Evolutionary conservation across 2,113 vertebrate genomes (phyloP), one percentile per base, ranked within the genome.

Genomic region (Oriolus oriolus): DNA sequence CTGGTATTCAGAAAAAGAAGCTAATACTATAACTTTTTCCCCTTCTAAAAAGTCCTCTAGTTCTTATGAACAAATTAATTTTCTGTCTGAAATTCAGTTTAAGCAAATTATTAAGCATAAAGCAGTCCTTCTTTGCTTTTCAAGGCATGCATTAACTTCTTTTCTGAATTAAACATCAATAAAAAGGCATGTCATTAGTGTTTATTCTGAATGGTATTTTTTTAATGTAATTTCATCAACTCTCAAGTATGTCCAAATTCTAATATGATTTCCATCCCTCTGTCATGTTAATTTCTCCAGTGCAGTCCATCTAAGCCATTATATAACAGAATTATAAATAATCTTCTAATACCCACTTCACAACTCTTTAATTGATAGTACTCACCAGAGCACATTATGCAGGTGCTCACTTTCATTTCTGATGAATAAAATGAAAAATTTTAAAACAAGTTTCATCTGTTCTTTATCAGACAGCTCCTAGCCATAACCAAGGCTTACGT

Each of bases 101-200:
- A 98, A 98, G 96, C 94, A 97, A 97, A 97, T 98, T 96, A 98
- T 97, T 97, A 98, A 97, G 95, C 94, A 97, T 95, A 96, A 96
- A 95, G 70, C 21, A 95, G 88, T 82, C 68, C 91, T 88, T 59
- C 81, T 90, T 73, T 95, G 80, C 90, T 42, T 95, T 96, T 96
- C 80, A 71, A 96, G 96, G 79, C 97, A 92, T 80, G 89, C 78
- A 73, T 96, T 93, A 94, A 94, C 96, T 96, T 89, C 97, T 94
- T 95, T 86, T 97, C 95, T 98, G 97, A 98, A 98, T 98, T 98
- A 98, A 98, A 98, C 97, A 98, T 98, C 98, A 98, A 98, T 97
- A 97, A 97, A 97, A 97, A 92, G 95, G 71, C 97, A 97, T 96
- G 93, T 97, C 97, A 98, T 98, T 98, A 98, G 95, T 96, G 93